Percentiles rank a stretch among this genome's conserved stretches.
These are phyloP conservation scores for Pegoplata infirma DNA, from an alignment of 2,888 invertebrate genomes.

Conservation along the genomic window DNA sequence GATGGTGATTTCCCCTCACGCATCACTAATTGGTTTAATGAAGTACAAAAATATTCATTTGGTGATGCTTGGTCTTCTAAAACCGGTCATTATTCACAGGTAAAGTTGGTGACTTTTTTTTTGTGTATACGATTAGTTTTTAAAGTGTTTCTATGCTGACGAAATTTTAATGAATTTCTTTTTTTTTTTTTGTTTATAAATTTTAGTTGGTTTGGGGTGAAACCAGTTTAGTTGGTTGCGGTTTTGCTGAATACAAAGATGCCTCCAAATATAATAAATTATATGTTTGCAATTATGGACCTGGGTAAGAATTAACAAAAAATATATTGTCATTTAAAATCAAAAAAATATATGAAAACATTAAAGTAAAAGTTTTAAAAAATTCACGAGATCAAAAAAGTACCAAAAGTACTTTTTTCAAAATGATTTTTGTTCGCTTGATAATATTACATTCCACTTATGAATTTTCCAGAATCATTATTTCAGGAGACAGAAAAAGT, in stretches of 20 bases:
- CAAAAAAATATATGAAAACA: not conserved
- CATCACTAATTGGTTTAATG: slow-evolving; percentile 89
- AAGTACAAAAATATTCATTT: slow-evolving; percentile 84
- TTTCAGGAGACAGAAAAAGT: too few species aligned
- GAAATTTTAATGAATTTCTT: not conserved
- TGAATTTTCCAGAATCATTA: too few species aligned
- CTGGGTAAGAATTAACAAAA: slow-evolving; percentile 80
- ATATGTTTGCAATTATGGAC: slow-evolving; percentile 92
- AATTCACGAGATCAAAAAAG: too few species aligned
- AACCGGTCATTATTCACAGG: slow-evolving; percentile 92
- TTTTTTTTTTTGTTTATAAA: not conserved
- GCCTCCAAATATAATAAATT: slow-evolving; percentile 88
- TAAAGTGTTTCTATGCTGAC: too few species aligned
- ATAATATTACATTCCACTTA: too few species aligned
- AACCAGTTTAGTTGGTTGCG: slow-evolving; percentile 91
- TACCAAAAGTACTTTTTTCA: not conserved
- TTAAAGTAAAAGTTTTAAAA: too few species aligned
- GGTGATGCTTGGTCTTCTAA: slow-evolving; percentile 83
- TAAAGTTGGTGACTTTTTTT: slow-evolving; percentile 73
- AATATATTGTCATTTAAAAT: too few species aligned
- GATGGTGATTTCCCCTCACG: slow-evolving; percentile 86
- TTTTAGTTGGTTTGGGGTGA: slow-evolving; percentile 92
- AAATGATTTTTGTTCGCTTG: not conserved
- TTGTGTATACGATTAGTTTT: not conserved
- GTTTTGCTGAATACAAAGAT: slow-evolving; percentile 90